phyloP scores from a whole-genome alignment of 2,888 invertebrate genomes.

The Melieria picta region DNA sequence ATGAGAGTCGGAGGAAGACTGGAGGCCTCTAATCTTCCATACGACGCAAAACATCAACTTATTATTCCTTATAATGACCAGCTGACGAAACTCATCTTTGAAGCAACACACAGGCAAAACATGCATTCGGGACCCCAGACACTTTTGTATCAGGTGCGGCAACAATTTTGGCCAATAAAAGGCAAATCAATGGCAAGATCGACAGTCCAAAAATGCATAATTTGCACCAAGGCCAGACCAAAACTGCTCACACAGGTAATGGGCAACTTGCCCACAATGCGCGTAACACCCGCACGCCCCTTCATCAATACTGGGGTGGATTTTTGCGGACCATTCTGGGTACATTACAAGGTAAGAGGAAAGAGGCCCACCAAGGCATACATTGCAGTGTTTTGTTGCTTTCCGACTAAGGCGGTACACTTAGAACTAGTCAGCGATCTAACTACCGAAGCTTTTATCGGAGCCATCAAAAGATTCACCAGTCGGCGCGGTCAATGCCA shows the following conservation, averaged over 20 bases:
- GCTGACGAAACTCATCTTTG: too few relatives aligned
- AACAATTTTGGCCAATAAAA: neutral
- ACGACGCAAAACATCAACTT: too few relatives aligned
- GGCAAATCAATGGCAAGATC: too few relatives aligned
- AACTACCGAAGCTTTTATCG: slow-evolving; percentile 29
- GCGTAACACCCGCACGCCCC: slow-evolving; percentile 25
- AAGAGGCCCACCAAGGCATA: slow-evolving; percentile 23
- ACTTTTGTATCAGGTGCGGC: neutral
- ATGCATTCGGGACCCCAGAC: too few relatives aligned
- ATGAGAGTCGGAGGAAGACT: too few relatives aligned
- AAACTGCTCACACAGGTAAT: slow-evolving; percentile 14
- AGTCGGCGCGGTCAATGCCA: slow-evolving; percentile 27
- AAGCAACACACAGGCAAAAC: too few relatives aligned
- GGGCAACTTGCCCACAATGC: slow-evolving; percentile 23
- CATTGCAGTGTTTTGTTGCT: slow-evolving; percentile 26
- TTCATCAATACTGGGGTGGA: slow-evolving; percentile 28
- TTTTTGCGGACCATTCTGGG: slow-evolving; percentile 22
- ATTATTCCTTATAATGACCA: too few relatives aligned
- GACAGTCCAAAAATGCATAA: slow-evolving; percentile 14
- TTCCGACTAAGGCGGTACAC: slow-evolving; percentile 17
- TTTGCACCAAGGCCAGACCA: slow-evolving; percentile 16
- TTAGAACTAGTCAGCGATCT: slow-evolving; percentile 30
- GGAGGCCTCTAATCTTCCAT: too few relatives aligned
- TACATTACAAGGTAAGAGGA: slow-evolving; percentile 19
- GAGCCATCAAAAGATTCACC: slow-evolving; percentile 29